A percentile compares a stretch with the other conserved stretches of the same genome.
phyloP scores from a whole-genome alignment of 2,113 vertebrate species.

The Cairina moschata region DNA sequence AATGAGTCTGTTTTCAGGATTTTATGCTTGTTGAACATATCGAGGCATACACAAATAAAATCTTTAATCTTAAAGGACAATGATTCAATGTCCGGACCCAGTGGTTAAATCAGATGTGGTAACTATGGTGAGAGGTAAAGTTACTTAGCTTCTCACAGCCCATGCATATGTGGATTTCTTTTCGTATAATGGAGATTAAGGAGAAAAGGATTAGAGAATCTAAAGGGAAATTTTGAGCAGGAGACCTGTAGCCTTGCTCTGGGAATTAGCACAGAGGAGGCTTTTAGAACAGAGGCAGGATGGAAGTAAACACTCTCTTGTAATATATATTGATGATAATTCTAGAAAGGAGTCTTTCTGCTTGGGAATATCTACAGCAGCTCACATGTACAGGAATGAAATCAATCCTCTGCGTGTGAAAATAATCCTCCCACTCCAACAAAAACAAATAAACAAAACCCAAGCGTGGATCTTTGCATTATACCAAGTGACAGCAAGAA shows the following conservation, averaged over 20 bases:
- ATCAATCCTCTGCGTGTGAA: constrained; percentile 38
- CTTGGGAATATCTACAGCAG: constrained; percentile 25
- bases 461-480: background rate
- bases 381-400: constrained; percentile 23
- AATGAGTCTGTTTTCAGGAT: constrained; percentile 11
- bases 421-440: constrained; percentile 36
- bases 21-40: constrained; percentile 23
- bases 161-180: constrained; percentile 55
- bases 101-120: constrained; percentile 69
- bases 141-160: constrained; percentile 58
- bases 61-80: constrained; percentile 48
- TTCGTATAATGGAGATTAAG: constrained; percentile 34
- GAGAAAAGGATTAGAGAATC: constrained; percentile 62
- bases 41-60: constrained; percentile 8
- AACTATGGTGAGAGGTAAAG: constrained; percentile 73
- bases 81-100: constrained; percentile 46
- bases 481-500: background rate
- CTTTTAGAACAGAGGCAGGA: constrained; percentile 45
- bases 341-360: constrained; percentile 61
- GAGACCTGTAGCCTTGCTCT: constrained; percentile 64
- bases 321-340: constrained; percentile 52
- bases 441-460: constrained; percentile 19
- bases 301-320: constrained; percentile 35
- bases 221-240: constrained; percentile 51
- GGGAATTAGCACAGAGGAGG: constrained; percentile 36